Evolutionary conservation across 1,140 invertebrate species (phyloP).

Genomic region (Melanaphis sacchari): DNA sequence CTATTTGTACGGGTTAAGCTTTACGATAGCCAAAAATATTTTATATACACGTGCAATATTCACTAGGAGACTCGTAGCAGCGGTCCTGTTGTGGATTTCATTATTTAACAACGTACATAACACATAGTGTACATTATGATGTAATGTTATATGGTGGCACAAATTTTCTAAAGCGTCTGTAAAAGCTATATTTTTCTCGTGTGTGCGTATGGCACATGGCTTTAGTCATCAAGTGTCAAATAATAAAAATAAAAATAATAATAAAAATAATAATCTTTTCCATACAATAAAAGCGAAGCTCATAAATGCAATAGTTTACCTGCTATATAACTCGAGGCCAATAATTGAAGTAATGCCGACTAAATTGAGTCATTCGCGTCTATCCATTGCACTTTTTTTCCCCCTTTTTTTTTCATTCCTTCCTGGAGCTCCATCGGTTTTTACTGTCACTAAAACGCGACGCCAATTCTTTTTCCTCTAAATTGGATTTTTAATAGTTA

Average conservation of each 20-base stretch:
- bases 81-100: not conserved
- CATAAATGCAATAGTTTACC: constrained; percentile 31
- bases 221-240: constrained; percentile 51
- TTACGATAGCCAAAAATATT: not conserved
- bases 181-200: not conserved
- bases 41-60: not conserved
- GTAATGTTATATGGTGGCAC: not conserved
- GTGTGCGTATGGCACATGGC: not conserved
- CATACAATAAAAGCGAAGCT: constrained; percentile 3
- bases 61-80: not conserved
- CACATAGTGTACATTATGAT: not conserved
- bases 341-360: constrained; percentile 51
- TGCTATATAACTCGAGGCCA: constrained; percentile 44
- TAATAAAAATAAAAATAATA: constrained; percentile 19
- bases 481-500: constrained; percentile 56
- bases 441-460: constrained; percentile 50
- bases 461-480: constrained; percentile 40
- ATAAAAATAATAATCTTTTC: not conserved
- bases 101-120: not conserved
- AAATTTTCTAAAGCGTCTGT: not conserved
- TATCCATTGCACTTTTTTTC: constrained; percentile 15
- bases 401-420: not conserved
- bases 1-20: not conserved
- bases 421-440: not conserved
- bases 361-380: constrained; percentile 38